phyloP scores from a whole-genome alignment of 2,888 invertebrate genomes.

The Pilophorus perplexus region DNA sequence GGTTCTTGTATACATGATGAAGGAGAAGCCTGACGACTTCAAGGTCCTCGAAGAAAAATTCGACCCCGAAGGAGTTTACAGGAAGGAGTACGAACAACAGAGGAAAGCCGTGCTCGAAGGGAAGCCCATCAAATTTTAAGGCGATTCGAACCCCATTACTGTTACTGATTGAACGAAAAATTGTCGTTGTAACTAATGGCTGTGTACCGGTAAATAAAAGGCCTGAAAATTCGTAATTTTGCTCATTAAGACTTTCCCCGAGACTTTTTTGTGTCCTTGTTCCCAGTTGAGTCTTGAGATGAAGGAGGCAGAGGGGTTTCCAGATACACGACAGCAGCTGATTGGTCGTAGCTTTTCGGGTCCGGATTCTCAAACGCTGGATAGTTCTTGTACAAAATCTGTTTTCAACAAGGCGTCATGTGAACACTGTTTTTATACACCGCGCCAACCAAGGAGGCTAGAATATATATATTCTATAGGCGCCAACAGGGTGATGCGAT shows the following conservation, averaged over 20 bases:
- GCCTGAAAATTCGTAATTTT: too few relatives aligned
- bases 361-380: neutral
- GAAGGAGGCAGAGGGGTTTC: neutral
- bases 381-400: conserved; percentile 9
- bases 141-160: too few relatives aligned
- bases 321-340: conserved; percentile 20
- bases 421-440: neutral
- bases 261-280: too few relatives aligned
- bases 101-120: conserved; percentile 18
- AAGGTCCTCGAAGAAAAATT: conserved; percentile 63
- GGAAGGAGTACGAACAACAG: conserved; percentile 51
- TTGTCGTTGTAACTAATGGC: too few relatives aligned
- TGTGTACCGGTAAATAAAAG: too few relatives aligned
- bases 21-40: conserved; percentile 65
- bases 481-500: too few relatives aligned
- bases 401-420: neutral
- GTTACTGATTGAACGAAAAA: too few relatives aligned
- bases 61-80: conserved; percentile 66
- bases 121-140: conserved; percentile 18
- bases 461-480: too few relatives aligned
- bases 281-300: too few relatives aligned
- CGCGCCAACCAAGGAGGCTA: neutral
- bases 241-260: too few relatives aligned
- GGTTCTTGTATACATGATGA: conserved; percentile 64
- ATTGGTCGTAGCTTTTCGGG: conserved; percentile 15